These are phyloP conservation scores for Sprattus sprattus DNA, from an alignment of 2,113 vertebrate genomes.

Conservation along the genomic window DNA sequence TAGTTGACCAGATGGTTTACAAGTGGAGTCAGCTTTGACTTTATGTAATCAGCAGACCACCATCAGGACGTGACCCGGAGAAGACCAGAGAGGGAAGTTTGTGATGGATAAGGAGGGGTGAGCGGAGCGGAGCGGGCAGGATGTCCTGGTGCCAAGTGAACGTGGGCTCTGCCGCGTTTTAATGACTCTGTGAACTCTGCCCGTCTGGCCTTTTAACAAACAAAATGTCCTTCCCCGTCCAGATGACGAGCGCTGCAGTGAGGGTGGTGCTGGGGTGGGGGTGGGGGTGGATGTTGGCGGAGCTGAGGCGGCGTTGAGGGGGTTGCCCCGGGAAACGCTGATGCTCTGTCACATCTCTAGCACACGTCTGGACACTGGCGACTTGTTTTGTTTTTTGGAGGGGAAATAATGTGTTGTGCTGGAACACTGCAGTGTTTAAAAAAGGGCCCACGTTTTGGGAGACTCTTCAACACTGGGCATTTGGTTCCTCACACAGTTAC, in stretches of 20 bases:
- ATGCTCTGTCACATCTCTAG: background rate
- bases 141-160: background rate
- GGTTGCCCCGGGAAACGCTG: background rate
- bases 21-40: background rate
- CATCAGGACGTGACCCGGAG: background rate
- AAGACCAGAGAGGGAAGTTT: background rate
- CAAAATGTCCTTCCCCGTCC: background rate
- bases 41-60: background rate
- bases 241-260: background rate
- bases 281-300: background rate
- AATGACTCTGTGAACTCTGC: constrained; percentile 13
- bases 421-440: background rate
- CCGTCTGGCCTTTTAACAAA: constrained; percentile 22
- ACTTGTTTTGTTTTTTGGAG: background rate
- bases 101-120: background rate
- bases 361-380: background rate
- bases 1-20: too few relatives aligned
- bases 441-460: background rate
- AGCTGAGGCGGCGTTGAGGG: background rate
- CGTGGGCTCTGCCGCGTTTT: background rate
- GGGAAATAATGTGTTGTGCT: background rate
- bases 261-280: background rate
- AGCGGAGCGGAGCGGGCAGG: background rate
- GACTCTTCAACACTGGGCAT: background rate
- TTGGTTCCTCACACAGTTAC: background rate